Evolutionary conservation across 2,797 vertebrate species (phyloP).

Genomic region (Lepus oiostolus): DNA sequence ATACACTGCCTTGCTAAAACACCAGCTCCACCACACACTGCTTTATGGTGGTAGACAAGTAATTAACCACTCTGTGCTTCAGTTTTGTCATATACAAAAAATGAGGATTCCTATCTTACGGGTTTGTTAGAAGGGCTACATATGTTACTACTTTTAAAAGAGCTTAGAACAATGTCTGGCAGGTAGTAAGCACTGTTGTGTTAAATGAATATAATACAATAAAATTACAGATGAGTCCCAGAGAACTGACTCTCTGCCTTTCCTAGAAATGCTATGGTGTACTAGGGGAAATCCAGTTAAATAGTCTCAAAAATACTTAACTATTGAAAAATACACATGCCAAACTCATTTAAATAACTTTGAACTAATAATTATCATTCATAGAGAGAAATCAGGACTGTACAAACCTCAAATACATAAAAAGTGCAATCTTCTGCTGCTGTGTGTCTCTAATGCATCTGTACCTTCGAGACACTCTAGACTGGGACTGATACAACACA

Average conservation of each 20-base stretch:
- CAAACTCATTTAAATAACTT: not conserved
- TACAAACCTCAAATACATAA: not conserved
- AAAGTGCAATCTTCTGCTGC: not conserved
- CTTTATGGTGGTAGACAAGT: not conserved
- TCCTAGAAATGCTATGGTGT: not conserved
- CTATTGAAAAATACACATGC: slow-evolving; percentile 12
- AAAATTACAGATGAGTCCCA: not conserved
- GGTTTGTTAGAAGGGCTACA: not conserved
- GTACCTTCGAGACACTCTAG: slow-evolving; percentile 7
- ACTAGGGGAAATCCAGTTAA: not conserved
- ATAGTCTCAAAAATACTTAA: not conserved
- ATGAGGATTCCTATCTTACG: not conserved
- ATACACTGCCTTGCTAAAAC: not conserved
- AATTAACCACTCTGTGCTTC: not conserved
- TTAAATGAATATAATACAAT: slow-evolving; percentile 9
- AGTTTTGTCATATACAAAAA: not conserved
- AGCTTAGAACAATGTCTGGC: slow-evolving; percentile 37
- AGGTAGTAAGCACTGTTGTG: not conserved
- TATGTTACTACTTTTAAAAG: slow-evolving; percentile 51
- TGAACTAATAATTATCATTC: not conserved
- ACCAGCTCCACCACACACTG: not conserved
- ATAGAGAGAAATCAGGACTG: not conserved
- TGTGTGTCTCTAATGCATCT: not conserved
- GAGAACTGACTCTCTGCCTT: not conserved
- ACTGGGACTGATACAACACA: slow-evolving; percentile 56